A percentile compares a stretch with the other conserved stretches of the same genome.
phyloP scores from a whole-genome alignment of 2,888 invertebrate species.

The Platypus cylindrus region DNA sequence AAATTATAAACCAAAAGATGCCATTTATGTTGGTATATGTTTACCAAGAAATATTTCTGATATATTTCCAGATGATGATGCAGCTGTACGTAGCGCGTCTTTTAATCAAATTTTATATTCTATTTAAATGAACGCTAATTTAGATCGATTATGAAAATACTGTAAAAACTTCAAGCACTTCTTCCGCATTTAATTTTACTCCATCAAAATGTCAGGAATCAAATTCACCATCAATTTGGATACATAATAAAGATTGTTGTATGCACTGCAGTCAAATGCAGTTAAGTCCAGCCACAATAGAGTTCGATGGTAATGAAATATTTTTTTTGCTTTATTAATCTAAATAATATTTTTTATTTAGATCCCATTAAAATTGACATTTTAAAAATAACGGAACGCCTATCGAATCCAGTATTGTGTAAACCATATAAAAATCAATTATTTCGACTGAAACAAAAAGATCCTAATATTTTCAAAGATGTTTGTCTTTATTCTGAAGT shows the following conservation, averaged over 20 bases:
- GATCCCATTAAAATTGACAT: conserved; percentile 39
- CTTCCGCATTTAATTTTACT: too few relatives aligned
- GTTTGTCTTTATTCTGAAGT: conserved; percentile 89
- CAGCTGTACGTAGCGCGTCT: conserved; percentile 10
- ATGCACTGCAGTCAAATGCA: conserved; percentile 17
- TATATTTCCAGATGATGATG: conserved; percentile 41
- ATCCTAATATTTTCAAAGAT: conserved; percentile 65
- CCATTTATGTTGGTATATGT: conserved; percentile 60
- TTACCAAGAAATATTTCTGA: conserved; percentile 54
- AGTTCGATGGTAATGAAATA: conserved; percentile 15
- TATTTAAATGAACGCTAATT: too few relatives aligned
- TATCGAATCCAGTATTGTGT: conserved; percentile 67
- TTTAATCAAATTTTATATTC: too few relatives aligned
- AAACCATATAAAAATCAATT: conserved; percentile 73
- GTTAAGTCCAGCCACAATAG: conserved; percentile 6
- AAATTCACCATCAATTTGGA: too few relatives aligned
- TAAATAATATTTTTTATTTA: conserved; percentile 19
- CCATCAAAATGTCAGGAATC: too few relatives aligned
- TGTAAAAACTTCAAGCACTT: too few relatives aligned
- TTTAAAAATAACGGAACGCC: conserved; percentile 56
- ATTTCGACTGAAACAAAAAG: conserved; percentile 58
- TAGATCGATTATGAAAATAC: too few relatives aligned
- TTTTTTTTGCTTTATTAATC: conserved; percentile 9
- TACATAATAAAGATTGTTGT: conserved; percentile 18
- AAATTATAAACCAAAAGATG: conserved; percentile 20